Percentiles rank a stretch among this genome's conserved stretches.
These are phyloP conservation scores for Apodemus agrarius DNA, from an alignment of 2,797 vertebrate species.

Conservation along the genomic window DNA sequence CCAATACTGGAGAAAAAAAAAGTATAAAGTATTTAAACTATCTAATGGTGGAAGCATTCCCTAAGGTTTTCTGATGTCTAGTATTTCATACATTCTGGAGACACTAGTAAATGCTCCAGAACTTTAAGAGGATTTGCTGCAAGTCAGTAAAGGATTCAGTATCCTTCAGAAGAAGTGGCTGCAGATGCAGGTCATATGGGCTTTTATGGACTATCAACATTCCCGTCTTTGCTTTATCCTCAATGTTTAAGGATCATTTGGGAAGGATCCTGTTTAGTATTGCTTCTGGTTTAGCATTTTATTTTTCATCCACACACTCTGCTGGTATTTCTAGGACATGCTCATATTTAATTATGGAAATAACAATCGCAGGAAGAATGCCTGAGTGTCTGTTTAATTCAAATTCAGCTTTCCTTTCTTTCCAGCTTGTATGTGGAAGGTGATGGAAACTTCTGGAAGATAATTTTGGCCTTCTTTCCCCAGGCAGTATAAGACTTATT, in stretches of 20 bases:
- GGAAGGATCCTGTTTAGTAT: neutral
- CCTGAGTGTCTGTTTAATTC: conserved; percentile 1
- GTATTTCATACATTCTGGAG: neutral
- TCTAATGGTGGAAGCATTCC: neutral
- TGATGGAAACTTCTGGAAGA: neutral
- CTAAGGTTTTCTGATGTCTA: neutral
- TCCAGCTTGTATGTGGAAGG: neutral
- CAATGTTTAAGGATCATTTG: neutral
- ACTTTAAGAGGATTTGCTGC: neutral
- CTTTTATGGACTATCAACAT: neutral
- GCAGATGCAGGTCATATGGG: fast-evolving
- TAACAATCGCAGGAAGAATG: neutral
- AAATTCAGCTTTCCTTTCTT: neutral
- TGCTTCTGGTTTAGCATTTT: neutral
- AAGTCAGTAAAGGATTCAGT: neutral
- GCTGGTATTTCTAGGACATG: neutral
- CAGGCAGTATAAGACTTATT: conserved; percentile 3
- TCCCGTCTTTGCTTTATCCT: neutral
- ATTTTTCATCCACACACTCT: neutral
- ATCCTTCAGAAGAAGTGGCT: neutral
- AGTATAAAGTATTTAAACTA: conserved; percentile 17
- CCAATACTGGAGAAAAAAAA: neutral
- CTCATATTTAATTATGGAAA: conserved; percentile 11
- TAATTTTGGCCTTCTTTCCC: neutral
- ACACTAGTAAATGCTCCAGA: neutral